Evolutionary conservation across 2,888 invertebrate species (phyloP).

Genomic region (Chymomyza procnemis): DNA sequence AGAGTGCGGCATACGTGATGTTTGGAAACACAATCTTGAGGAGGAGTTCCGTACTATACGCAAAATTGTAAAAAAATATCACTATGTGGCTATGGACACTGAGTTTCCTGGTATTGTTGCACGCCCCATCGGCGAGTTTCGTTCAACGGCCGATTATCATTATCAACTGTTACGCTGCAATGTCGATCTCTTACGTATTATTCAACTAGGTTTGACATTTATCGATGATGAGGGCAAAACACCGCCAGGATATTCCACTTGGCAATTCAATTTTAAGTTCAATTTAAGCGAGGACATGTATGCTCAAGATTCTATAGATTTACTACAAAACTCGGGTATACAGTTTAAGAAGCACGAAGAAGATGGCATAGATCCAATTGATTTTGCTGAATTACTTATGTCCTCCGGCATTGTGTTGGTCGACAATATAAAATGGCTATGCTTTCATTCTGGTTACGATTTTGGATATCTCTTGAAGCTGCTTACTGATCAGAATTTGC

Average conservation of each 20-base stretch:
- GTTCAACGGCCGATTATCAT: conserved; percentile 94
- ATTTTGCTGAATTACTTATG: conserved; percentile 98
- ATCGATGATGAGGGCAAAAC: conserved; percentile 98
- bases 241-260: conserved; percentile 94
- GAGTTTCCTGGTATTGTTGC: conserved; percentile 99
- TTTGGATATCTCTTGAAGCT: conserved; percentile 98
- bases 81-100: conserved; percentile 96
- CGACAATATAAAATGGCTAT: conserved; percentile 98
- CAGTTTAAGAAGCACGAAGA: conserved; percentile 99
- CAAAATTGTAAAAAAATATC: conserved; percentile 90
- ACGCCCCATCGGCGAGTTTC: conserved; percentile 96
- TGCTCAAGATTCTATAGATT: conserved; percentile 98
- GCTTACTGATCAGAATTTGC: conserved; percentile 94
- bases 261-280: conserved; percentile 99
- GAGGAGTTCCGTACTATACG: conserved; percentile 97
- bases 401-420: conserved; percentile 97
- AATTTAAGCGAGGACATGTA: conserved; percentile 99
- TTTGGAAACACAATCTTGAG: conserved; percentile 98
- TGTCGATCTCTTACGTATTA: conserved; percentile 97
- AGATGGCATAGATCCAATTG: conserved; percentile 97
- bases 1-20: conserved; percentile 97
- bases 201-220: conserved; percentile 97
- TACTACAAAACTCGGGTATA: conserved; percentile 96
- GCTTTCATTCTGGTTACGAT: conserved; percentile 99
- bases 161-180: conserved; percentile 96